Evolutionary conservation across 2,888 invertebrate genomes (phyloP).

Genomic region (Nemotelus pantherinus): DNA sequence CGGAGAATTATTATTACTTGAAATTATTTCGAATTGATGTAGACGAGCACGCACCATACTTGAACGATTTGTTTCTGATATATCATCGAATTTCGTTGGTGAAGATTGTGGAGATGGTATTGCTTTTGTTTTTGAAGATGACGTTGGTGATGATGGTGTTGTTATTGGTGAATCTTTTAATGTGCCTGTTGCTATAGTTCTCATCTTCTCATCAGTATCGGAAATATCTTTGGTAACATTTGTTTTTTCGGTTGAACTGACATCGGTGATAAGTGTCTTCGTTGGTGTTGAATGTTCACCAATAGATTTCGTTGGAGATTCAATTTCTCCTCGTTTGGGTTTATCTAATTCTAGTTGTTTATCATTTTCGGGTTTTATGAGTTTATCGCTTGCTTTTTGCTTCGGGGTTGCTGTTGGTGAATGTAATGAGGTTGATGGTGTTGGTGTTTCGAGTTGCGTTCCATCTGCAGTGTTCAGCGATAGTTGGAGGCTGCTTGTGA

Average conservation of each 20-base stretch:
- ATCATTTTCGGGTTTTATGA: conserved; percentile 27
- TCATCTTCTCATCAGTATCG: conserved; percentile 54
- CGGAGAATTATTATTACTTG: conserved; percentile 45
- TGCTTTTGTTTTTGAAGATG: conserved; percentile 27
- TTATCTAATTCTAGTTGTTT: conserved; percentile 7
- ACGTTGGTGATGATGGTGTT: conserved; percentile 48
- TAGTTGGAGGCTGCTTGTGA: conserved; percentile 10
- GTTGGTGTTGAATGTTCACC: conserved; percentile 7
- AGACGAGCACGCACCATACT: conserved; percentile 58
- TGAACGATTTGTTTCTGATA: conserved; percentile 53
- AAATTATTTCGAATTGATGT: conserved; percentile 59
- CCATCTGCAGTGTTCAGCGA: not conserved
- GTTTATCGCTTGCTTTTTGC: conserved; percentile 26
- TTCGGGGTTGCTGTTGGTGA: not conserved
- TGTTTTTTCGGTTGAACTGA: conserved; percentile 52
- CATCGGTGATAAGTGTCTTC: conserved; percentile 5
- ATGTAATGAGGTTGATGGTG: not conserved
- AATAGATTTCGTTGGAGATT: conserved; percentile 19
- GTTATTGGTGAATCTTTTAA: conserved; percentile 46
- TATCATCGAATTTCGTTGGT: conserved; percentile 41
- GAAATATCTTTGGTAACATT: conserved; percentile 60
- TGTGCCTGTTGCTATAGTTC: conserved; percentile 49
- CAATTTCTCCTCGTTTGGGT: conserved; percentile 7
- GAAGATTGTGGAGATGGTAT: not conserved
- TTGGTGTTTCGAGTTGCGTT: not conserved